Evolutionary conservation across 2,888 invertebrate species (phyloP).

Genomic region (Fragum fragum): DNA sequence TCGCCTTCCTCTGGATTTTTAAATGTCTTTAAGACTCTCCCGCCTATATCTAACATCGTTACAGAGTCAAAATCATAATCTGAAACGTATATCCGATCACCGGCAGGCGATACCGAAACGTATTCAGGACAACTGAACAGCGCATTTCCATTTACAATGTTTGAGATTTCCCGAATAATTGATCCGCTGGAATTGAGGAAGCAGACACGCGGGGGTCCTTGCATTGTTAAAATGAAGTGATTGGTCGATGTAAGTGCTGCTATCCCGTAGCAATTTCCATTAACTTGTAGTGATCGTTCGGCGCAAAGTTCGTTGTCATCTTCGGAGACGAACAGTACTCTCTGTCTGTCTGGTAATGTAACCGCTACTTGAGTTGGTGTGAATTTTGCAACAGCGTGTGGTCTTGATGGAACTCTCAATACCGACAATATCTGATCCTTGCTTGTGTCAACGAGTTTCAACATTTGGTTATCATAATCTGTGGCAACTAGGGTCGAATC

Average conservation of each 20-base stretch:
- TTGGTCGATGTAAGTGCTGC: neutral
- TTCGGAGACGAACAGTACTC: neutral
- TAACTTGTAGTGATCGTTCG: neutral
- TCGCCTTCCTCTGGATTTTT: neutral
- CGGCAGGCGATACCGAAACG: slow-evolving; percentile 2
- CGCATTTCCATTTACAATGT: neutral
- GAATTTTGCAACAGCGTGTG: slow-evolving; percentile 1
- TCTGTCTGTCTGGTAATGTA: slow-evolving; percentile 14
- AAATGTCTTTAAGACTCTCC: neutral
- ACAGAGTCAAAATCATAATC: slow-evolving; percentile 15
- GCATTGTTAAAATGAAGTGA: neutral
- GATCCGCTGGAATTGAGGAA: neutral
- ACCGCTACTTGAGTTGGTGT: neutral
- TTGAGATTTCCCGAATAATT: neutral
- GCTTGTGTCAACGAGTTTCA: slow-evolving; percentile 2
- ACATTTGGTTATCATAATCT: slow-evolving; percentile 18
- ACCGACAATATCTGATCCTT: neutral
- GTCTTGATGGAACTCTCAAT: neutral
- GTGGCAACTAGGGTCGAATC: neutral
- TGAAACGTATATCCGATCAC: neutral
- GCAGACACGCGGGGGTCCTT: neutral
- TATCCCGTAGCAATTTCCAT: slow-evolving; percentile 5
- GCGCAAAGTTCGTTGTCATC: slow-evolving; percentile 2
- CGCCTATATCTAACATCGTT: neutral
- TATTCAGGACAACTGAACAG: slow-evolving; percentile 18